Evolutionary conservation across 2,113 vertebrate species (phyloP), one percentile per base, ranked within the genome.

Genomic region (Erinaceus europaeus): DNA sequence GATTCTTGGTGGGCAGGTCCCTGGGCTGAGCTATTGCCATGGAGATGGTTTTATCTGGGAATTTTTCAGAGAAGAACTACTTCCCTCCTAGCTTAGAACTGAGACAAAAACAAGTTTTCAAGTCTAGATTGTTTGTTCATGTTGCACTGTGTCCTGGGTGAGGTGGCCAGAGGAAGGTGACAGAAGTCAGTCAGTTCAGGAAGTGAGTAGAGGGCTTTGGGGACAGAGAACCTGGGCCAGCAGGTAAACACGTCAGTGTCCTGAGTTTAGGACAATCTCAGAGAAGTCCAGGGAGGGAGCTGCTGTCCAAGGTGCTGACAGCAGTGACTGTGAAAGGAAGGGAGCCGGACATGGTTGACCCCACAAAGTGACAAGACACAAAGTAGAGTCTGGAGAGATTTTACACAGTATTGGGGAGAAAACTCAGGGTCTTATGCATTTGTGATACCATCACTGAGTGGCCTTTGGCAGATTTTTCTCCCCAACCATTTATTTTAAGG

Each of bases 181-280:
- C 2, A 9, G 32, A 32, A 5, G n/a, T 23, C 0, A 0, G 12
- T 25, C 73, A 53, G 61, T 3, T 32, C 15, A 44, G 50, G 69
- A 72, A 44, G 29, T 2, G 40, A 52, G 44, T 18, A 17, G 62
- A 11, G 40, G 14, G 17, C 4, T 48, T n/a, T 29, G 67, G 57
- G 7, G 71, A 20, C 1, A 0, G 36, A 85, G 42, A 61, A 21
- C 46, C 23, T 5, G 38, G 25, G 34, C 17, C 50, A 7, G 17
- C 3, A 0, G 9, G 40, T 57, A 13, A 34, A n/a, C 10, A 4
- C 34, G 46, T 27, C 32, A n/a, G 13, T n/a, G 46, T 34, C 40
- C 27, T 8, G 68, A 29, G 15, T 10, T 12, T 13, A 36, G 38
- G 9, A 29, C 8, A 7, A 10, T 67, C 69, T 78, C 40, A 38